These are phyloP conservation scores for Hippopotamus amphibius DNA, from an alignment of 2,113 vertebrate genomes.

Conservation along the genomic window DNA sequence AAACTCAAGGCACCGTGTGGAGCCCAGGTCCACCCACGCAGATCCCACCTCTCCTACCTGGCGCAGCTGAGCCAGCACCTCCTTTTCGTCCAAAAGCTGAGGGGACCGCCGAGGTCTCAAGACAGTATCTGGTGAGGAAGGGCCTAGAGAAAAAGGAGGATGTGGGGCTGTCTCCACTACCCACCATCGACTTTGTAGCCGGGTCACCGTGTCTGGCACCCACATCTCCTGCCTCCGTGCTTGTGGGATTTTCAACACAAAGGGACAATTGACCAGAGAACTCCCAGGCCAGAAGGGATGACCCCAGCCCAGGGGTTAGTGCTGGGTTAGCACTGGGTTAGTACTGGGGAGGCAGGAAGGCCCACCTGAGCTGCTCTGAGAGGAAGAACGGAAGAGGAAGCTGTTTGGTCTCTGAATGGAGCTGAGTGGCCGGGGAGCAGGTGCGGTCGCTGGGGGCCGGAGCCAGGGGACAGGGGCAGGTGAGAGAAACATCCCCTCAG, in stretches of 20 bases:
- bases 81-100: slow-evolving; percentile 85
- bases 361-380: slow-evolving; percentile 88
- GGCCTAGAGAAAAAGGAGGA: neutral
- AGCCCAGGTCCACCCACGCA: neutral
- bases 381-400: slow-evolving; percentile 93
- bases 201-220: neutral
- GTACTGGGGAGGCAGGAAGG: neutral
- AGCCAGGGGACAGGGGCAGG: neutral
- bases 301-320: neutral
- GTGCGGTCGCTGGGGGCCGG: neutral
- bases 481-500: neutral
- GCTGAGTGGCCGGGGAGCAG: slow-evolving; percentile 83
- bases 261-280: neutral
- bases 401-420: slow-evolving; percentile 91
- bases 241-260: slow-evolving; percentile 5
- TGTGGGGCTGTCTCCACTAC: neutral
- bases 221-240: neutral
- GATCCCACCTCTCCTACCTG: slow-evolving; percentile 84
- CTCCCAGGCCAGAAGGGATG: neutral
- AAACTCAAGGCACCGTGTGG: accelerated
- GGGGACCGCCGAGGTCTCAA: slow-evolving; percentile 50
- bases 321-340: neutral
- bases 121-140: slow-evolving; percentile 55
- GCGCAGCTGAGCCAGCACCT: slow-evolving; percentile 88
- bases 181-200: neutral